Percentiles rank a stretch among this genome's conserved stretches.
Evolutionary conservation across 2,113 vertebrate genomes (phyloP).

Genomic region (Ciconia boyciana): DNA sequence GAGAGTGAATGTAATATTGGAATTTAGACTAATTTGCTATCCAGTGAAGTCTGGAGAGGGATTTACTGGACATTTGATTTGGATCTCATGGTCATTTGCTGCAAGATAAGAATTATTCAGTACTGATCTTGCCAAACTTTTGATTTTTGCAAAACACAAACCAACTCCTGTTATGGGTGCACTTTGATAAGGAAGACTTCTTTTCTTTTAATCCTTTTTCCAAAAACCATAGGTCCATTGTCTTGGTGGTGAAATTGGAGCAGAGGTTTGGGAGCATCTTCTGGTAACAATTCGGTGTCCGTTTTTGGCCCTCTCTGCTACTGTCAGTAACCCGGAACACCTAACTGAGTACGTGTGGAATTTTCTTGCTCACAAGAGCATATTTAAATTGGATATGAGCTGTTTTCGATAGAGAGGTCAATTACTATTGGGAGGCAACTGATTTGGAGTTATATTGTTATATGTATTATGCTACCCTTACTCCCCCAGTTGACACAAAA

Average conservation of each 20-base stretch:
- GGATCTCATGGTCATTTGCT: neutral
- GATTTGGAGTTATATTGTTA: neutral
- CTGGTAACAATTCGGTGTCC: slow-evolving; percentile 74
- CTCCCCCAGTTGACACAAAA: neutral
- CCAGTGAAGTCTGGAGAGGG: neutral
- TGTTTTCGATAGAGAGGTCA: neutral
- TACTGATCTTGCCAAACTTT: neutral
- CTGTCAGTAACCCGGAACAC: slow-evolving; percentile 71
- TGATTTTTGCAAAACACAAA: neutral
- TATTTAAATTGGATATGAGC: neutral
- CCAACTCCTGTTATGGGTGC: neutral
- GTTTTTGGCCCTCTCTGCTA: slow-evolving; percentile 76
- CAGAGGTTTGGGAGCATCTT: slow-evolving; percentile 76
- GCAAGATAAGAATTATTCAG: neutral
- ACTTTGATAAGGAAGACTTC: neutral
- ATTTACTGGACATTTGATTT: neutral
- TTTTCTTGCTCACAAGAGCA: neutral
- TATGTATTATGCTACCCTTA: neutral
- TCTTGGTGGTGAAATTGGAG: slow-evolving; percentile 71
- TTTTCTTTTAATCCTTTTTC: neutral
- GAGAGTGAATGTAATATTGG: neutral
- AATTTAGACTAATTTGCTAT: neutral
- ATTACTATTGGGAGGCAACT: neutral
- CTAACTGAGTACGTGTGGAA: slow-evolving; percentile 63
- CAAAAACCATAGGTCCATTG: slow-evolving; percentile 56